These are phyloP conservation scores for Biston stratarius DNA, from an alignment of 2,888 invertebrate species.

Conservation along the genomic window DNA sequence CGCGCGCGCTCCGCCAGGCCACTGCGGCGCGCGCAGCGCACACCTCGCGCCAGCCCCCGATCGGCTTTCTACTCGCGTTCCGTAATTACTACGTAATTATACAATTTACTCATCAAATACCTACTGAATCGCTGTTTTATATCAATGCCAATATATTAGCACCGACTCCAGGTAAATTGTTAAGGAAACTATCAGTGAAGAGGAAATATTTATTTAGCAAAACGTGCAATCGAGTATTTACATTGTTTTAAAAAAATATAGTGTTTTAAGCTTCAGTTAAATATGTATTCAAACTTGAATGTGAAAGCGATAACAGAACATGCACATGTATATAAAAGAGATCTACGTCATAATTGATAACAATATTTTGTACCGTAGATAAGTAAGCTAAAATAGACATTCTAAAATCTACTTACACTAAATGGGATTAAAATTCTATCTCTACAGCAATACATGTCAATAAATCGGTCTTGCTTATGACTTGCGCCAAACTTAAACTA, in stretches of 20 bases:
- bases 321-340: background rate
- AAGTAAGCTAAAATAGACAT: constrained; percentile 5
- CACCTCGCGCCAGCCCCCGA: constrained; percentile 49
- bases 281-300: constrained; percentile 12
- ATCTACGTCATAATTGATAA: constrained; percentile 9
- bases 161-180: constrained; percentile 10
- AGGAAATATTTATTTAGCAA: background rate
- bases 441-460: background rate
- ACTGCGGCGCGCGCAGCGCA: constrained; percentile 65
- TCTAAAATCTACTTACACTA: background rate
- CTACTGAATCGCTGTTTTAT: constrained; percentile 48
- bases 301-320: constrained; percentile 11
- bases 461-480: constrained; percentile 36
- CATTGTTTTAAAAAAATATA: constrained; percentile 5
- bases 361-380: constrained; percentile 8
- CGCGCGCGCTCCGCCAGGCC: constrained; percentile 48
- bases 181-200: background rate
- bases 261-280: constrained; percentile 9
- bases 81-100: constrained; percentile 70
- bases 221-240: constrained; percentile 3
- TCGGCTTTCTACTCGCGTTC: constrained; percentile 67
- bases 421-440: background rate
- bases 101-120: constrained; percentile 61
- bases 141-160: constrained; percentile 35
- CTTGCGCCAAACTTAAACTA: constrained; percentile 25